Evolutionary conservation across 2,797 vertebrate species (phyloP).

Genomic region (Vireo griseus): DNA sequence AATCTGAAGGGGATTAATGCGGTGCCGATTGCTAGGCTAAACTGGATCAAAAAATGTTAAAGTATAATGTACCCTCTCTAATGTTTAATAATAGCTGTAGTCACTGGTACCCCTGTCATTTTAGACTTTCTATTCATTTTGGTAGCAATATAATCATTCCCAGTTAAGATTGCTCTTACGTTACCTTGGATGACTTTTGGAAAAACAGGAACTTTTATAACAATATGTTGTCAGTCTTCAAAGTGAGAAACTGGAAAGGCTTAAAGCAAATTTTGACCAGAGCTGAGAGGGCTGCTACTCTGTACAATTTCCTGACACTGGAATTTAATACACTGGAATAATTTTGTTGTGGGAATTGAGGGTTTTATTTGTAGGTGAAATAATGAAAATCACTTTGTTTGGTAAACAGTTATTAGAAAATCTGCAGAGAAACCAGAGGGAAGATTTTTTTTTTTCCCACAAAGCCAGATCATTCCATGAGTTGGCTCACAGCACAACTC

Average conservation of each 20-base stretch:
- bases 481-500: not conserved
- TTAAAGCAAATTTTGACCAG: not conserved
- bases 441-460: not conserved
- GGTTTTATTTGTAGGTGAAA: not conserved
- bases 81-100: slow-evolving; percentile 2
- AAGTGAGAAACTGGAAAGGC: not conserved
- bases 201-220: slow-evolving; percentile 2
- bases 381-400: not conserved
- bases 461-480: not conserved
- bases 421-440: not conserved
- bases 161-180: not conserved
- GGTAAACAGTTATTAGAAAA: not conserved
- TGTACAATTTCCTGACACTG: not conserved
- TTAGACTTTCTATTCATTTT: not conserved
- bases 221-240: not conserved
- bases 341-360: not conserved
- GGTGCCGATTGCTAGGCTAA: not conserved
- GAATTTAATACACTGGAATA: not conserved
- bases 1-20: not conserved
- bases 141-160: not conserved
- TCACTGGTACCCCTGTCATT: not conserved
- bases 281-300: not conserved
- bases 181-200: not conserved
- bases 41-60: not conserved
- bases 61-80: not conserved